Base-by-base conservation (phyloP, 1,140 invertebrate species). In the Orchestia grillus region DNA sequence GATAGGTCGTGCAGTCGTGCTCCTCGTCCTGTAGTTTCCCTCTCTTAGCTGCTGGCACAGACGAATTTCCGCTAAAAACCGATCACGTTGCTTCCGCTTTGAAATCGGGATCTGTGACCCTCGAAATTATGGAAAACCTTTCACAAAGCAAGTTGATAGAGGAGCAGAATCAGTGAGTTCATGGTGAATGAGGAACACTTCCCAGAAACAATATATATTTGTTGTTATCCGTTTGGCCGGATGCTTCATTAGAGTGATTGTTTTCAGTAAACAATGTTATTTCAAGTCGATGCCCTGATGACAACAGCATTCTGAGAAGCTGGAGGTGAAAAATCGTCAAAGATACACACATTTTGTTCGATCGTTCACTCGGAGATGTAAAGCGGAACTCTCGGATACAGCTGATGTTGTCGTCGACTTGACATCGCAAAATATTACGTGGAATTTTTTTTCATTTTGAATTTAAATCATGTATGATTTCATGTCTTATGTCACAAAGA, bases 61-160 rank as follows among this genome's bases (percentile, higher is more conserved):
- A 94, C 92, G 43, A 11, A 94, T 94, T 94, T 94, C 92, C 92
- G 92, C 92, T 94, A 44, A 94, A n/a, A 94, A 94, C 47, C 47
- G 43, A 94, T 94, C 92, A 94, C 92, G 44, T 47, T 94, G 92
- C 92, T 94, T 94, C 92, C 92, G 92, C 11, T 94, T 94, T 40
- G 41, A 40, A 47, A 94, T 94, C 44, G 8, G 11, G 43, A n/a
- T 45, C 92, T 45, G 43, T 94, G 92, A 45, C 92, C 44, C 43
- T 94, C 88, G 28, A 90, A 41, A 90, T 15, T 42, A 77, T 36
- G 28, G 62, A 36, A 23, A 77, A 15, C 62, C 11, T 77, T 77
- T 77, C 62, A 77, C 11, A 19, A 36, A 77, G 62, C 11, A 23
- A 3, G 11, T 77, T 77, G 11, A 77, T 77, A 77, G 11, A 77